phyloP scores from a whole-genome alignment of 2,888 invertebrate genomes.

The Mythimna albipuncta region DNA sequence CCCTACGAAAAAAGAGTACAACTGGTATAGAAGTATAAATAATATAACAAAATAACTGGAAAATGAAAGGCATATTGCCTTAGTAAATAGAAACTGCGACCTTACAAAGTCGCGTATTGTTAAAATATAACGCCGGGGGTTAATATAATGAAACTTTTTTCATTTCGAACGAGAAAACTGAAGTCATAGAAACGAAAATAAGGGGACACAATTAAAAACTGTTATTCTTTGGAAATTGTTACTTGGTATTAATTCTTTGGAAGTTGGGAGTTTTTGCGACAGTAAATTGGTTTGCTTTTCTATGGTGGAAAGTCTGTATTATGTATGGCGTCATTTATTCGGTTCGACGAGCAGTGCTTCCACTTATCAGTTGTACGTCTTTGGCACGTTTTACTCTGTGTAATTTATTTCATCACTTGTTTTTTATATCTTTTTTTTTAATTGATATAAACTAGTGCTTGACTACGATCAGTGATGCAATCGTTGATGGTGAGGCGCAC shows the following conservation, averaged over 20 bases:
- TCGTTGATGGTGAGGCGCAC: too few relatives aligned
- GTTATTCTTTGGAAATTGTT: conserved; percentile 52
- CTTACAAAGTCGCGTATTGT: conserved; percentile 66
- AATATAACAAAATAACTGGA: conserved; percentile 32
- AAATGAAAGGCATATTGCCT: conserved; percentile 49
- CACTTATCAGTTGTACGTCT: too few relatives aligned
- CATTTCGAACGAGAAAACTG: conserved; percentile 73
- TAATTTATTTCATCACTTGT: too few relatives aligned
- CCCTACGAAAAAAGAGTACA: too few relatives aligned
- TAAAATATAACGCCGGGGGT: conserved; percentile 72
- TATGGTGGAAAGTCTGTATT: conserved; percentile 4
- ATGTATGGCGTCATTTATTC: background rate
- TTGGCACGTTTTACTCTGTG: too few relatives aligned
- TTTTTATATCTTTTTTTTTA: too few relatives aligned
- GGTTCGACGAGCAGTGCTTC: background rate
- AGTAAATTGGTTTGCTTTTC: conserved; percentile 24
- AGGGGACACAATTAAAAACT: conserved; percentile 55
- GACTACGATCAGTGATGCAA: too few relatives aligned
- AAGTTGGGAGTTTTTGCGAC: conserved; percentile 17
- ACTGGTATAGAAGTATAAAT: conserved; percentile 14
- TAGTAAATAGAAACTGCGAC: conserved; percentile 59
- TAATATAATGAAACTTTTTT: conserved; percentile 79
- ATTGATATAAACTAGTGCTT: too few relatives aligned
- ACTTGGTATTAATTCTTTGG: conserved; percentile 10
- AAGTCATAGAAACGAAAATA: conserved; percentile 60